Conservation (phyloP, 2,888 invertebrate genomes). For the Cecidostiba fungosa region DNA sequence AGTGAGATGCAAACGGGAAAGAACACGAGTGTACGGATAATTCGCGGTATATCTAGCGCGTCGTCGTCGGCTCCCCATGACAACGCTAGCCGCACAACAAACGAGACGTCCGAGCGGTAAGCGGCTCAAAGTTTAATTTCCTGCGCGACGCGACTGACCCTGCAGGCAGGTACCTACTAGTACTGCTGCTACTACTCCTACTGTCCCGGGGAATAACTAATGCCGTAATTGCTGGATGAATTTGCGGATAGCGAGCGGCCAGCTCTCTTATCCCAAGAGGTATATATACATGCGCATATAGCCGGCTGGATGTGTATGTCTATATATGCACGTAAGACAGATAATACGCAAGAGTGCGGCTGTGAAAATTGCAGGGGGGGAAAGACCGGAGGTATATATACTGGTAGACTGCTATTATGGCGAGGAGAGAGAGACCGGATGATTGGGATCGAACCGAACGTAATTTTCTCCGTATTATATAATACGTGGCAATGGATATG, state of each 20-base stretch:
- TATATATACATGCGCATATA: background rate
- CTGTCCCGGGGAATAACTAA: slow-evolving; percentile 66
- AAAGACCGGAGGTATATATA: slow-evolving; percentile 35
- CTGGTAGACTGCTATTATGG: slow-evolving; percentile 24
- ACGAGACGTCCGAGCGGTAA: slow-evolving; percentile 70
- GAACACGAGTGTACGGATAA: background rate
- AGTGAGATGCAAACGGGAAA: background rate
- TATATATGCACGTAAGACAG: background rate
- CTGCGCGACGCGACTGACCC: slow-evolving; percentile 73
- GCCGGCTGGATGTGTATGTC: background rate
- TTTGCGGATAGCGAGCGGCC: background rate
- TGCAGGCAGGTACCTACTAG: background rate
- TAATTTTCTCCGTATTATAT: slow-evolving; percentile 14
- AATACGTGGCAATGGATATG: background rate
- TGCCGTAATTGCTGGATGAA: slow-evolving; percentile 63
- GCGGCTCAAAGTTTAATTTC: slow-evolving; percentile 78
- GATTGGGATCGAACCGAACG: slow-evolving; percentile 28
- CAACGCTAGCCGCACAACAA: slow-evolving; percentile 77
- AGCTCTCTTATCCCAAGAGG: background rate
- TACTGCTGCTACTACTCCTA: background rate
- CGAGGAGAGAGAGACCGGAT: slow-evolving; percentile 20
- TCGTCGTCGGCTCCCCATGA: slow-evolving; percentile 71
- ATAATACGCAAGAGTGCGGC: slow-evolving; percentile 24
- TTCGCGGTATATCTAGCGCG: slow-evolving; percentile 74
- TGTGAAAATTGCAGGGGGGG: slow-evolving; percentile 49